phyloP scores from a whole-genome alignment of 2,888 invertebrate genomes.

The Nycteola revayana region DNA sequence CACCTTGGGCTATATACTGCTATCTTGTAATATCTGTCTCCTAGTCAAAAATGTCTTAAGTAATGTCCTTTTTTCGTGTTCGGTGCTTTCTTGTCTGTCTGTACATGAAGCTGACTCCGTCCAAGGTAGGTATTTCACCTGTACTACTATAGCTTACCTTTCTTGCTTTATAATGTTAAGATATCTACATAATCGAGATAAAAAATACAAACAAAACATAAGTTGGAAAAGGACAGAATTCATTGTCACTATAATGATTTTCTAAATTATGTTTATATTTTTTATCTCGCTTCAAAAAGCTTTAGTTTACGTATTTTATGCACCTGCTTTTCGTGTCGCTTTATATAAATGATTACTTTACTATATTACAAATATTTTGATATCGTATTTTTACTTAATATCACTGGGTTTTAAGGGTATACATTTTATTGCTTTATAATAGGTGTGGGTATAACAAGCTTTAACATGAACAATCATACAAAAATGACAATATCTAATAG shows the following conservation, averaged over 20 bases:
- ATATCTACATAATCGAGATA: conserved; percentile 23
- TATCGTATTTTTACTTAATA: conserved; percentile 9
- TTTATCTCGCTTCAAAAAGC: no score
- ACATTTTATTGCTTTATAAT: conserved; percentile 26
- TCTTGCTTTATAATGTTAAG: conserved; percentile 44
- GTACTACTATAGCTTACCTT: conserved; percentile 30
- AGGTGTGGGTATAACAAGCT: conserved; percentile 21
- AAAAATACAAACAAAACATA: no score
- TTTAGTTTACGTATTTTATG: conserved; percentile 25
- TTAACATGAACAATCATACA: conserved; percentile 8
- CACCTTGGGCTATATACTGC: no score
- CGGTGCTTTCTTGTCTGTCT: conserved; percentile 29
- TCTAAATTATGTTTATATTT: no score
- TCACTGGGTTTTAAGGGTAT: conserved; percentile 22
- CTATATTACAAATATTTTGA: neutral
- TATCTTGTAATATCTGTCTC: no score
- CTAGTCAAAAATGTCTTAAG: neutral
- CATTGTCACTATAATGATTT: no score
- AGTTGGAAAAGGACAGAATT: no score
- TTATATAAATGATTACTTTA: conserved; percentile 3
- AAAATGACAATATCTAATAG: no score
- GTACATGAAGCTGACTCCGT: conserved; percentile 50
- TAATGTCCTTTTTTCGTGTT: conserved; percentile 18
- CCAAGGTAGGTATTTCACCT: conserved; percentile 65
- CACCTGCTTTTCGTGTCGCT: conserved; percentile 47